These are phyloP conservation scores for Aricia artaxerxes DNA, from an alignment of 2,888 invertebrate genomes.

Conservation along the genomic window DNA sequence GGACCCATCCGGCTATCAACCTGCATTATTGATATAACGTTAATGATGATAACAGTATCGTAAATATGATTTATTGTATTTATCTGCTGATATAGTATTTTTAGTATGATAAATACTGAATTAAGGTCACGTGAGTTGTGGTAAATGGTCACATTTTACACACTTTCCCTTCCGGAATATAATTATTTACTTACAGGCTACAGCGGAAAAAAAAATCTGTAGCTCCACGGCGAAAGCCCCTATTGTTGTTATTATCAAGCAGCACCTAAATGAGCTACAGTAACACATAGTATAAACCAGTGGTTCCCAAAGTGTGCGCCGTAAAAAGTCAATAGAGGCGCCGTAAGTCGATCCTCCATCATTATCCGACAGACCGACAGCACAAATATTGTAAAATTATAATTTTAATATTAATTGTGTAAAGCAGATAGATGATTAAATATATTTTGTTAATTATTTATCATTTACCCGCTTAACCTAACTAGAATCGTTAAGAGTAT, in stretches of 20 bases:
- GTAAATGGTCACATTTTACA: background rate
- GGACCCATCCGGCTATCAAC: background rate
- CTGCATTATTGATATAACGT: background rate
- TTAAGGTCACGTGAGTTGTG: background rate
- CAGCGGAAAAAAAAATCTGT: background rate
- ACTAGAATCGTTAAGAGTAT: no score
- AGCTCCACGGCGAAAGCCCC: background rate
- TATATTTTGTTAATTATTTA: no score
- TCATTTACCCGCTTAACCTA: no score
- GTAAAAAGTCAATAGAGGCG: no score
- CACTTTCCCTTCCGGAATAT: background rate
- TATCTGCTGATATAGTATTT: background rate
- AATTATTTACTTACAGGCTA: background rate
- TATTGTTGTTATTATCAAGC: background rate
- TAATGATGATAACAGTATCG: slow-evolving; percentile 24
- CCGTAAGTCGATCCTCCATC: no score
- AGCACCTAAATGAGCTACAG: no score
- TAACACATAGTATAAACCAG: no score
- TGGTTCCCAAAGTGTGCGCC: no score
- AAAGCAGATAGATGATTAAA: no score
- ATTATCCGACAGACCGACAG: no score
- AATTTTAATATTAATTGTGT: no score
- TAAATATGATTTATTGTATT: slow-evolving; percentile 29
- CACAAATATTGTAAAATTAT: no score
- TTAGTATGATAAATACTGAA: background rate